These are phyloP conservation scores for Agrotis clavis DNA, from an alignment of 2,888 invertebrate species.

Conservation along the genomic window DNA sequence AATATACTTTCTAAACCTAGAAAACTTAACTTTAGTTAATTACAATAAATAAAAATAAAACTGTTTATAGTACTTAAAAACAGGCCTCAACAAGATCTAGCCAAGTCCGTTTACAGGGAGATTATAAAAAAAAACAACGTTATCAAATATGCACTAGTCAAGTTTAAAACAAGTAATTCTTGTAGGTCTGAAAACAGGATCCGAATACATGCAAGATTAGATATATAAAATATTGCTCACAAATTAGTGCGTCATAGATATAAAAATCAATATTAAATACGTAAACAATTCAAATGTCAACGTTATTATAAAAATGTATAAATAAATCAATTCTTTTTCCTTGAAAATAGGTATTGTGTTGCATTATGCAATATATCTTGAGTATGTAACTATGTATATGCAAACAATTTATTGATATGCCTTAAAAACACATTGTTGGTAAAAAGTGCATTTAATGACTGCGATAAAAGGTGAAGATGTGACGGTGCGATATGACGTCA, in stretches of 20 bases:
- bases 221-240: conserved; percentile 21
- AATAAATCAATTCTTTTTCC: not conserved
- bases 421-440: no score
- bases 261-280: not conserved
- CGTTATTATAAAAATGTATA: not conserved
- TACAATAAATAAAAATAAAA: not conserved
- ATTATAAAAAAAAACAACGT: conserved; percentile 19
- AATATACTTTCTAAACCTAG: not conserved
- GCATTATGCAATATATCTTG: no score
- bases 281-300: not conserved
- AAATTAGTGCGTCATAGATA: conserved; percentile 24
- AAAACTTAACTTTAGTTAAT: not conserved
- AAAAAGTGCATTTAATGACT: no score
- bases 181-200: conserved; percentile 30
- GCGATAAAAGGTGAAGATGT: no score
- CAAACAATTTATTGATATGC: no score
- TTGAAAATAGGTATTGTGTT: no score
- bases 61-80: not conserved
- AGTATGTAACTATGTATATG: no score
- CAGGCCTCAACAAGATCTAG: not conserved
- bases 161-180: conserved; percentile 42
- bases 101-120: not conserved
- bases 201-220: conserved; percentile 21
- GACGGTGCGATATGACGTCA: no score
- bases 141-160: conserved; percentile 31